These are phyloP conservation scores for Zenarchopterus dispar DNA, from an alignment of 2,797 vertebrate species.

Conservation along the genomic window DNA sequence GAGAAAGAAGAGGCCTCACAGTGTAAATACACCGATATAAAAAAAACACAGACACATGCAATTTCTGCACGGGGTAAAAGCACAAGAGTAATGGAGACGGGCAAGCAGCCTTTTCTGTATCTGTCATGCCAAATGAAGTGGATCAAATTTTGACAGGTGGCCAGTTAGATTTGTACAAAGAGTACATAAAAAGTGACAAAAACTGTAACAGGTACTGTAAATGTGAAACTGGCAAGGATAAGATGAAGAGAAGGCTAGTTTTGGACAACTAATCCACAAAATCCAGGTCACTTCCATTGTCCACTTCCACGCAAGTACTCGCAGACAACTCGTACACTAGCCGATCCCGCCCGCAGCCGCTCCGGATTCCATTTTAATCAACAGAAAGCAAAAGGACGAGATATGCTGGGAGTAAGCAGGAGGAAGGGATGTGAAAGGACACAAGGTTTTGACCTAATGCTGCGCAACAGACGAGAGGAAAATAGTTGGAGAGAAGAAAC, in stretches of 20 bases:
- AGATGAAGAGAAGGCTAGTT: conserved; percentile 1
- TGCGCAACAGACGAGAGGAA: conserved; percentile 65
- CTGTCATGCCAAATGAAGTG: conserved; percentile 38
- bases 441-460: conserved; percentile 71
- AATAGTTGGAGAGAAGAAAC: conserved; percentile 53
- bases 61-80: conserved; percentile 12
- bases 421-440: conserved; percentile 60
- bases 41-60: conserved; percentile 9
- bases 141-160: conserved; percentile 11
- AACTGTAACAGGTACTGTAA: not conserved
- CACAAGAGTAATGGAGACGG: conserved; percentile 7
- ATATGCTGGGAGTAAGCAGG: conserved; percentile 34
- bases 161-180: conserved; percentile 30
- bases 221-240: conserved; percentile 1
- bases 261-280: conserved; percentile 52
- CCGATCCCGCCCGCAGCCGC: conserved; percentile 1
- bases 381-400: conserved; percentile 21
- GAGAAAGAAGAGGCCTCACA: conserved; percentile 19
- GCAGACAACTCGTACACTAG: conserved; percentile 12
- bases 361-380: conserved; percentile 34
- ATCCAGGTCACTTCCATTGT: conserved; percentile 53
- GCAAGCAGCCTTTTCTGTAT: conserved; percentile 26
- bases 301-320: conserved; percentile 10
- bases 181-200: conserved; percentile 4
- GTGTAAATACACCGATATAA: conserved; percentile 23